A percentile compares a stretch with the other conserved stretches of the same genome.
These are phyloP conservation scores for Eueremaeus valkanovi DNA, from an alignment of 2,888 invertebrate genomes.

Conservation along the genomic window DNA sequence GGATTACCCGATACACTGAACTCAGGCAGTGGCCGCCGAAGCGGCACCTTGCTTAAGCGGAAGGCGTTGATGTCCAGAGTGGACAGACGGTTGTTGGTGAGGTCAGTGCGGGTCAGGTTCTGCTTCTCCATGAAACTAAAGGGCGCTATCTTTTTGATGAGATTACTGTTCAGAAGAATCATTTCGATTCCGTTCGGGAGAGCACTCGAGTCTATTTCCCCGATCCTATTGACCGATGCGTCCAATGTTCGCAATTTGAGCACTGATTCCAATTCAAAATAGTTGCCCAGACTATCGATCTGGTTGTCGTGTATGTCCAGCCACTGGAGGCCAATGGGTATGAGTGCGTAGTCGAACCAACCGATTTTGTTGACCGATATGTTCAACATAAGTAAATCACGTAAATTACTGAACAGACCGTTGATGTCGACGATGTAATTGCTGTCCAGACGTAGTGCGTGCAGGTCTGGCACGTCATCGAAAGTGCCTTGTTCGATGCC, in stretches of 20 bases:
- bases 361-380: slow-evolving; percentile 84
- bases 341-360: slow-evolving; percentile 80
- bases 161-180: slow-evolving; percentile 76
- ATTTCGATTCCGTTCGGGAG: slow-evolving; percentile 81
- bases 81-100: slow-evolving; percentile 85
- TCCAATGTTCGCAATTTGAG: slow-evolving; percentile 77
- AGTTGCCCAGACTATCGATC: slow-evolving; percentile 73
- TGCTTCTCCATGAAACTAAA: slow-evolving; percentile 83
- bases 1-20: slow-evolving; percentile 48
- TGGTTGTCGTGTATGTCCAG: slow-evolving; percentile 84
- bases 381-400: slow-evolving; percentile 81
- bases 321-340: slow-evolving; percentile 80
- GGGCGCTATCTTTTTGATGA: slow-evolving; percentile 76
- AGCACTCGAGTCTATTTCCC: slow-evolving; percentile 61
- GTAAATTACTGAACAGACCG: slow-evolving; percentile 75
- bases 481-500: slow-evolving; percentile 76
- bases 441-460: slow-evolving; percentile 81
- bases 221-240: slow-evolving; percentile 80
- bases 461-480: slow-evolving; percentile 65
- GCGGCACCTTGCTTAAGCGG: slow-evolving; percentile 72
- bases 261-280: slow-evolving; percentile 75
- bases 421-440: slow-evolving; percentile 77
- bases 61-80: slow-evolving; percentile 84
- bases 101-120: slow-evolving; percentile 82
- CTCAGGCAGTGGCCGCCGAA: slow-evolving; percentile 55